Evolutionary conservation across 2,797 vertebrate species (phyloP), one percentile per base, ranked within the genome.

Genomic region (Falco rusticolus): DNA sequence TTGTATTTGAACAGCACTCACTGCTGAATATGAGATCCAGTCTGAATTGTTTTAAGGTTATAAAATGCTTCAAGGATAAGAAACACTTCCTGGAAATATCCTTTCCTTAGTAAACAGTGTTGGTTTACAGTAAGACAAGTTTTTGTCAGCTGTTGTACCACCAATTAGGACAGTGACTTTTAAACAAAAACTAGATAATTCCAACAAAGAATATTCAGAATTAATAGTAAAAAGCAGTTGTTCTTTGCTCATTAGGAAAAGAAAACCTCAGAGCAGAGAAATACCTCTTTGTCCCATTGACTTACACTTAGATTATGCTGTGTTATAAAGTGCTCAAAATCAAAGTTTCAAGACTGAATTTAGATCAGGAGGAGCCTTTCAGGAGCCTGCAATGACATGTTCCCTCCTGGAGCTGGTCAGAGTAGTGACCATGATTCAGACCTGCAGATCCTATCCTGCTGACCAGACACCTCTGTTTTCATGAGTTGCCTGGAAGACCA

Each of bases 21-120:
- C 19, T 60, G 60, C 37, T 84, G 41, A 64, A 45, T 65, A 29
- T 1, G 22, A 90, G 24, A 91, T 74, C 5, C 18, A 61, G 13
- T 74, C 41, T 91, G n/a, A 82, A 68, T 75, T 82, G 22, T 47
- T 93, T 65, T 70, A 82, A 79, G 13, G 26, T 72, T 82, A 24
- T 79, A 41, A 92, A 93, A 37, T 63, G 0, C 34, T 84, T 95
- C 53, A 77, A 34, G 54, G 7, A 15, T 87, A 81, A 64, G 41
- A 78, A 83, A 45, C 2, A 3, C 14, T 68, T 91, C 18, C 31
- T 75, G 37, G n/a, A 87, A 84, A 56, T 56, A 34, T 5, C 3
- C 4, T 88, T 86, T 91, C 41, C 16, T 48, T 71, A 19, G 37
- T 66, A 69, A 79, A n/a, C 2, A 13, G 8, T 54, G 13, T 53